Base-by-base conservation (phyloP, 1,140 invertebrate genomes). In the Parapsyche elsis region DNA sequence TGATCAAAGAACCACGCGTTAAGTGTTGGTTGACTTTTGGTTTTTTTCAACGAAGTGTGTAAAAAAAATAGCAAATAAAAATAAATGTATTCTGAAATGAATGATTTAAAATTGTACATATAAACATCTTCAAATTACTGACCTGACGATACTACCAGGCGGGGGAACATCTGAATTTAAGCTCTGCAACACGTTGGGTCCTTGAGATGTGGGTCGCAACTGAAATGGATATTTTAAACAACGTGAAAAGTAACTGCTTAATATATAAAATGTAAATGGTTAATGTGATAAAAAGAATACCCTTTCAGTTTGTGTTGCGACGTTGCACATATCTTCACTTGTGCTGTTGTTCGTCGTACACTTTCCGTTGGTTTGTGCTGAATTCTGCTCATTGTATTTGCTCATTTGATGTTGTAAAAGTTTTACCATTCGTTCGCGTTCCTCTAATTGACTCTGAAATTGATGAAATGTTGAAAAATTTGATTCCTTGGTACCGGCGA, bases 291-390 rank as follows among this genome's bases (percentile, higher is more conserved):
- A 45, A 73, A 16, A 16, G 12, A 45, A 73, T 84, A 89, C 88
- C 87, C 88, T 85, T 83, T 89, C 88, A 46, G 88, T 89, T 84
- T 89, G 88, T 79, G 88, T 89, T 81, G 88, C 88, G 73, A 89
- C 88, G 82, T 88, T 89, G 85, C 88, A 88, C 73, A 86, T 88
- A 85, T 89, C 88, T 81, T 89, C 88, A 38, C 76, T 83, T 46
- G 85, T 83, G 71, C 86, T 85, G 84, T 87, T 86, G 83, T 86
- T 86, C 61, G 75, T 83, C 70, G 86, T 85, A 0, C 87, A 85
- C 10, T 81, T 81, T 21, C 23, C 46, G 19, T 78, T 74, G 38
- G 44, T 46, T 10, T 80, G 76, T 59, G 38, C 45, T 16, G 75
- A 59, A 75, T 83, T 81, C n/a, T 38, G 19, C 30, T 81, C 76